Conservation (phyloP, 2,113 vertebrate species). For the Rhynchomys soricoides region DNA sequence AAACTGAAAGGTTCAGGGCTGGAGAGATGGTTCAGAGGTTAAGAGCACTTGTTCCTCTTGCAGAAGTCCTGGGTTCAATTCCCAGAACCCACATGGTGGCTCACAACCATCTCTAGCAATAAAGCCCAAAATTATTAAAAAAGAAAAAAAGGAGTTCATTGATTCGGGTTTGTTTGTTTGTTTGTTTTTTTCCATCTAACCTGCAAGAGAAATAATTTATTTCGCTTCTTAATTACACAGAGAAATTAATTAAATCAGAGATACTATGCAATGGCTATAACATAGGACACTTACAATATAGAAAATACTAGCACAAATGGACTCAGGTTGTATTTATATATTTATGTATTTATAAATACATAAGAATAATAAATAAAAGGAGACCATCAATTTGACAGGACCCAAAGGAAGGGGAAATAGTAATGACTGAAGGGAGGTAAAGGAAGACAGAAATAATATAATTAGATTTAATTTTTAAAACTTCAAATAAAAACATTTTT, state of each 20-base stretch:
- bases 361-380: not conserved
- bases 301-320: not conserved
- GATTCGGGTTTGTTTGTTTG: too few relatives aligned
- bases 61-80: too few relatives aligned
- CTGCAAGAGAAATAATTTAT: constrained; percentile 45
- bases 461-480: not conserved
- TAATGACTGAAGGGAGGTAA: not conserved
- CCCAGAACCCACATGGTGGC: too few relatives aligned
- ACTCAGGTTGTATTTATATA: not conserved
- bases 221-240: constrained; percentile 22
- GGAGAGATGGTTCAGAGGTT: too few relatives aligned
- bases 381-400: not conserved
- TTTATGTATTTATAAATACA: not conserved
- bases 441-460: not conserved
- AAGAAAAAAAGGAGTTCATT: too few relatives aligned
- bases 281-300: not conserved
- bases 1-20: constrained; percentile 17
- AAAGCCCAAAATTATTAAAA: too few relatives aligned
- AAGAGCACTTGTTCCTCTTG: too few relatives aligned
- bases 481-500: not conserved
- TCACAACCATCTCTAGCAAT: too few relatives aligned
- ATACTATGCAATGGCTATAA: not conserved
- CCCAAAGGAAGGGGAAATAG: not conserved
- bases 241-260: constrained; percentile 36
- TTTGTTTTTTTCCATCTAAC: constrained; percentile 33